Evolutionary conservation across 1,140 invertebrate species (phyloP).

Genomic region (Pomacea maculata): DNA sequence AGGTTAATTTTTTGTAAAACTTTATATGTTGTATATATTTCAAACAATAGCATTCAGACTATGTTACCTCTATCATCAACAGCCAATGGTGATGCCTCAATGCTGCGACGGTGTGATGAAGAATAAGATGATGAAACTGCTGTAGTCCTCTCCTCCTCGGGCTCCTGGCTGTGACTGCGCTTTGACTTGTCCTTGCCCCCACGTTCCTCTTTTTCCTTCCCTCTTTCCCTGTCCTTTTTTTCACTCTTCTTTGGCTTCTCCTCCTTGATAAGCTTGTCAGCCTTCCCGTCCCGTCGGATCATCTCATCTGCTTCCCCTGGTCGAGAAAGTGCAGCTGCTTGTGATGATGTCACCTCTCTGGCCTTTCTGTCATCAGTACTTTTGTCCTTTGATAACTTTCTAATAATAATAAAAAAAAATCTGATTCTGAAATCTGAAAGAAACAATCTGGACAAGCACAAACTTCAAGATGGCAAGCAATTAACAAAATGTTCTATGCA

Average conservation of each 20-base stretch:
- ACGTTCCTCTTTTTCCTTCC: conserved; percentile 23
- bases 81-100: conserved; percentile 49
- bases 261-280: conserved; percentile 25
- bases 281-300: conserved; percentile 29
- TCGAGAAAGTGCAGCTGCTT: background rate
- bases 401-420: background rate
- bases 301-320: conserved; percentile 18
- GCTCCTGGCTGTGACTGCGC: conserved; percentile 24
- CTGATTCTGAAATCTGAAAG: too few species aligned
- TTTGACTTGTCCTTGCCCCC: conserved; percentile 28
- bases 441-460: too few species aligned
- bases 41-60: too few species aligned
- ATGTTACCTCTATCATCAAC: conserved; percentile 55
- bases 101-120: conserved; percentile 46
- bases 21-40: too few species aligned
- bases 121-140: conserved; percentile 14
- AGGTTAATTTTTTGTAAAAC: too few species aligned
- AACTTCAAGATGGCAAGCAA: too few species aligned
- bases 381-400: conserved; percentile 33
- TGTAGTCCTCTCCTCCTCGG: conserved; percentile 24
- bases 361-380: conserved; percentile 33
- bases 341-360: conserved; percentile 28
- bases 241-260: conserved; percentile 36
- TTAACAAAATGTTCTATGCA: too few species aligned
- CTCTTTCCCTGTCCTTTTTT: conserved; percentile 36